Evolutionary conservation across 2,797 vertebrate species (phyloP).

Genomic region (Muscicapa comitata): DNA sequence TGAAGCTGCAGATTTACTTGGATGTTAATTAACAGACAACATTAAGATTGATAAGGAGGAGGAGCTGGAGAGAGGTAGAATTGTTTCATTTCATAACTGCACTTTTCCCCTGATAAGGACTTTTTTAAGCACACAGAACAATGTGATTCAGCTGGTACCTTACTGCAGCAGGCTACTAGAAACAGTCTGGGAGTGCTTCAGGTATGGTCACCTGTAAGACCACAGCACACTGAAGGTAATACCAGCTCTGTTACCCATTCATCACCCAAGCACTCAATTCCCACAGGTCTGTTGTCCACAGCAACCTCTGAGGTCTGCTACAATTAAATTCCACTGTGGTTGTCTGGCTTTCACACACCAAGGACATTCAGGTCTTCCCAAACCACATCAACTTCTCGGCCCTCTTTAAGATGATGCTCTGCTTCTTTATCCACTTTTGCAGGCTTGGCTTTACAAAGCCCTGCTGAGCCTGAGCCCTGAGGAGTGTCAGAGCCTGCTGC

Average conservation of each 20-base stretch:
- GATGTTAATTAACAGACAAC: neutral
- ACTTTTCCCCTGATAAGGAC: neutral
- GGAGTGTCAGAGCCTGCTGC: neutral
- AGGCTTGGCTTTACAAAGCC: neutral
- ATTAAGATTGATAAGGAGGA: neutral
- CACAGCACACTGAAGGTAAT: neutral
- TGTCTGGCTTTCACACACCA: neutral
- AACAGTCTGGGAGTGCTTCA: neutral
- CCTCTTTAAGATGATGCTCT: neutral
- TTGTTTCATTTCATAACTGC: neutral
- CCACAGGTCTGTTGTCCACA: neutral
- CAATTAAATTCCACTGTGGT: neutral
- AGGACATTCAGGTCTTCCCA: neutral
- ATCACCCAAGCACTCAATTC: neutral
- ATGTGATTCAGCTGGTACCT: neutral
- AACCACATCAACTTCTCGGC: neutral
- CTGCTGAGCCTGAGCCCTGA: neutral
- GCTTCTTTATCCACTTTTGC: neutral
- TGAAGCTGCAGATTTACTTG: neutral
- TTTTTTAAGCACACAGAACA: neutral
- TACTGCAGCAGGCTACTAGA: neutral
- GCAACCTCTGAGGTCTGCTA: neutral
- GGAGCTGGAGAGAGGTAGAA: neutral
- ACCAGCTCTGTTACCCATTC: neutral
- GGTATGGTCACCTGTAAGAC: neutral